A percentile compares a stretch with the other conserved stretches of the same genome.
These are phyloP conservation scores for Pelusios castaneus DNA, from an alignment of 2,113 vertebrate genomes.

Conservation along the genomic window DNA sequence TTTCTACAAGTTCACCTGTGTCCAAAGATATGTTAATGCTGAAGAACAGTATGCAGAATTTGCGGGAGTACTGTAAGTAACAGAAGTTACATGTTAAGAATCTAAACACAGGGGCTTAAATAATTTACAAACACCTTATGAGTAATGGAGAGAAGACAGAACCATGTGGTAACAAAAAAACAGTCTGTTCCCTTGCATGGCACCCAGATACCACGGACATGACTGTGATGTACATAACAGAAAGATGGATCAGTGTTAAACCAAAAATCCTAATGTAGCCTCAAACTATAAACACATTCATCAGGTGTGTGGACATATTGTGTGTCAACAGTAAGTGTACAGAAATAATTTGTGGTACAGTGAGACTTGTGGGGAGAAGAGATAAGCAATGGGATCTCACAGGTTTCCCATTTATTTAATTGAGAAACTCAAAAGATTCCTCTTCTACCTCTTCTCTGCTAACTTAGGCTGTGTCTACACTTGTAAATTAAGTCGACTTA, in stretches of 20 bases:
- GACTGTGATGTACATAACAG: neutral
- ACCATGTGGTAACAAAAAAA: neutral
- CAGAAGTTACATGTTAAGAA: neutral
- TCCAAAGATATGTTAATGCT: neutral
- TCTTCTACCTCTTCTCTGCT: neutral
- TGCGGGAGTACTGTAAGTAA: constrained; percentile 54
- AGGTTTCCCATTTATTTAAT: accelerated
- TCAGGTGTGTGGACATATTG: neutral
- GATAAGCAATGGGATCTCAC: neutral
- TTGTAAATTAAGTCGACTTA: no score
- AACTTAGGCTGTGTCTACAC: no score
- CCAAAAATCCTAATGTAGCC: neutral
- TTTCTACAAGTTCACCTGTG: neutral
- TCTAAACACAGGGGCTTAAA: neutral
- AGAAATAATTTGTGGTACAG: neutral
- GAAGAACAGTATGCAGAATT: constrained; percentile 17
- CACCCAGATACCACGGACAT: accelerated
- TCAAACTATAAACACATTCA: neutral
- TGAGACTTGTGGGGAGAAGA: neutral
- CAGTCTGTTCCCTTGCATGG: neutral
- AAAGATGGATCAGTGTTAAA: neutral
- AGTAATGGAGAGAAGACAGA: neutral
- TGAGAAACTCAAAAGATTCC: neutral
- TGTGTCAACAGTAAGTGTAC: neutral
- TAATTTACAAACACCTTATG: neutral